phyloP scores from a whole-genome alignment of 2,888 invertebrate genomes.

The Furcula furcula region DNA sequence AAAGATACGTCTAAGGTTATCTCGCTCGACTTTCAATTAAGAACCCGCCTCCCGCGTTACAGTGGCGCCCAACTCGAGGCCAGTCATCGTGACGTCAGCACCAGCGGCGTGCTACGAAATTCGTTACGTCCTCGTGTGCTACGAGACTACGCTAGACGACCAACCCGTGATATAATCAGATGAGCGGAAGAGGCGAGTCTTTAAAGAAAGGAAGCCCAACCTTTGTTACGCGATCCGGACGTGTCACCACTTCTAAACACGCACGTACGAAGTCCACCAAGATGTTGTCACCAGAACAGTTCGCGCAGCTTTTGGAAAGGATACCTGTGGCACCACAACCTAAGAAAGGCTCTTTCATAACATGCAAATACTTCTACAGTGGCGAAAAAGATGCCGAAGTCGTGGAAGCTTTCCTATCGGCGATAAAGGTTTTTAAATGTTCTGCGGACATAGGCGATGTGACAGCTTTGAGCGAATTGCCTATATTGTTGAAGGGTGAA shows the following conservation, averaged over 20 bases:
- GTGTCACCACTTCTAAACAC: background rate
- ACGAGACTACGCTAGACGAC: background rate
- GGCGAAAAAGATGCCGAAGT: background rate
- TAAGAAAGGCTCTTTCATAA: background rate
- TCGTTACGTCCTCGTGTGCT: background rate
- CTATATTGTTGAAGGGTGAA: conserved; percentile 5
- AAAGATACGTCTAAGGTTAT: too few species aligned
- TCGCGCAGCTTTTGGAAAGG: background rate
- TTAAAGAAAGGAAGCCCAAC: background rate
- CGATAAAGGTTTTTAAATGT: background rate
- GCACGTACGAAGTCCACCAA: background rate
- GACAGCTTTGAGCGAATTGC: conserved; percentile 1
- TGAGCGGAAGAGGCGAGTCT: background rate
- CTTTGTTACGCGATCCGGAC: background rate
- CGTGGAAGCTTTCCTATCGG: conserved; percentile 2
- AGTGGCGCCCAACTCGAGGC: background rate
- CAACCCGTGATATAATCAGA: background rate
- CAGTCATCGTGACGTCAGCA: background rate
- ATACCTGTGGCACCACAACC: background rate
- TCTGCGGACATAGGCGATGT: background rate
- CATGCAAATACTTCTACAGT: background rate
- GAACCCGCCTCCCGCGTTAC: too few species aligned
- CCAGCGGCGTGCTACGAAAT: background rate
- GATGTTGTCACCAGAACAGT: background rate
- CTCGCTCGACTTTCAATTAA: too few species aligned